Evolutionary conservation across 2,113 vertebrate species (phyloP).

Genomic region (Setophaga petechia): DNA sequence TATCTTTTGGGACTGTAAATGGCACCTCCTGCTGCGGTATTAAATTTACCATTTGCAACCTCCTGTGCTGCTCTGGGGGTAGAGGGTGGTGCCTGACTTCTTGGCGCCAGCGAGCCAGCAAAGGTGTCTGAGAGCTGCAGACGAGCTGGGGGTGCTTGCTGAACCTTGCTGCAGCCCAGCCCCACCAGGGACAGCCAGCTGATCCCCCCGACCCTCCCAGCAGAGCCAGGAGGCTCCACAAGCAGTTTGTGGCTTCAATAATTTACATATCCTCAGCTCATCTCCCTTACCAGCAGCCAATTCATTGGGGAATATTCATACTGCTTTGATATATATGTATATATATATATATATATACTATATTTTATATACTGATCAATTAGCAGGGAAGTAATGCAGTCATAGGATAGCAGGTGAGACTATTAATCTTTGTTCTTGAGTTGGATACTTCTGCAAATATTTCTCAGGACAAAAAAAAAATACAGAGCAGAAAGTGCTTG

Average conservation of each 20-base stretch:
- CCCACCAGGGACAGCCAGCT: slow-evolving; percentile 23
- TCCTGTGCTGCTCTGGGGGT: slow-evolving; percentile 43
- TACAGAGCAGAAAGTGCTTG: neutral
- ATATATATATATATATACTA: neutral
- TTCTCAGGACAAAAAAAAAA: neutral
- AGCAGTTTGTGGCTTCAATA: slow-evolving; percentile 77
- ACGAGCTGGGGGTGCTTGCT: slow-evolving; percentile 7
- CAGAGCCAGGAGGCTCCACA: slow-evolving; percentile 64
- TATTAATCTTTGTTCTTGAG: slow-evolving; percentile 44
- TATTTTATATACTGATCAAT: slow-evolving; percentile 67
- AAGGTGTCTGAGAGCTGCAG: slow-evolving; percentile 61
- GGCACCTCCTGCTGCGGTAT: slow-evolving; percentile 63
- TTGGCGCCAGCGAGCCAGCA: slow-evolving; percentile 57
- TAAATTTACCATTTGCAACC: slow-evolving; percentile 70
- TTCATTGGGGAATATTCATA: slow-evolving; percentile 58
- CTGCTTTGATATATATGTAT: neutral
- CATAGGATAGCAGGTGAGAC: slow-evolving; percentile 67
- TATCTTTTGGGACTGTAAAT: slow-evolving; percentile 58
- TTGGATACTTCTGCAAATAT: neutral
- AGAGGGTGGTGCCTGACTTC: slow-evolving; percentile 59
- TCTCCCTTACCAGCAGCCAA: slow-evolving; percentile 75
- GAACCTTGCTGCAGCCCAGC: slow-evolving; percentile 25
- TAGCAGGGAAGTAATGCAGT: slow-evolving; percentile 62
- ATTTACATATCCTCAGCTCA: slow-evolving; percentile 78
- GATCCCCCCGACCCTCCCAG: slow-evolving; percentile 14